Percentiles rank a stretch among this genome's conserved stretches.
phyloP scores from a whole-genome alignment of 2,113 vertebrate genomes.

The Alethe castanea region DNA sequence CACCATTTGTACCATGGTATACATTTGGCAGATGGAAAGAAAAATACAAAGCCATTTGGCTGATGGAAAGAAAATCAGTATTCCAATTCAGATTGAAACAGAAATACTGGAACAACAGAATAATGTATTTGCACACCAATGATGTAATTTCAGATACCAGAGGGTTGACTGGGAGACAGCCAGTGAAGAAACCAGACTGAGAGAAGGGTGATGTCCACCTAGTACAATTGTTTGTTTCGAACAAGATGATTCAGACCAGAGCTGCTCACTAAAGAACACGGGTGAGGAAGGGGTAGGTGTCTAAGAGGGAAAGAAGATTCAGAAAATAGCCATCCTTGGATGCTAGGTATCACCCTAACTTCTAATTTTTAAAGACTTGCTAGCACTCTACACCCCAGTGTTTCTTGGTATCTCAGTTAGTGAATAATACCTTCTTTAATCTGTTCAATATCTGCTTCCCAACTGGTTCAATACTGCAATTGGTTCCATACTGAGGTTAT shows the following conservation, averaged over 20 bases:
- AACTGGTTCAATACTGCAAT: background rate
- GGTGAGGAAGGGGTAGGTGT: background rate
- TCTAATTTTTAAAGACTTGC: background rate
- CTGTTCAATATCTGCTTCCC: background rate
- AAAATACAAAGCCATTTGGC: background rate
- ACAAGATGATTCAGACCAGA: background rate
- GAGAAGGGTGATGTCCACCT: background rate
- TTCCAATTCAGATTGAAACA: background rate
- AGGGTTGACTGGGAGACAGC: background rate
- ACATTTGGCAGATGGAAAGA: background rate
- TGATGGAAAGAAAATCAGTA: background rate
- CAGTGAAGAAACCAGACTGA: background rate
- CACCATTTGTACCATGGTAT: background rate
- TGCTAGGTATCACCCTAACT: background rate
- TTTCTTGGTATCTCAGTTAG: background rate
- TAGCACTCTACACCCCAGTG: background rate
- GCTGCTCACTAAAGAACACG: background rate
- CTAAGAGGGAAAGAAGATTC: background rate
- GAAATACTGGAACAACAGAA: background rate
- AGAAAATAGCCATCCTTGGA: background rate
- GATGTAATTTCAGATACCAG: background rate
- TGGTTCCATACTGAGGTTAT: background rate
- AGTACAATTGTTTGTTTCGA: background rate
- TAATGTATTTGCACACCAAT: background rate
- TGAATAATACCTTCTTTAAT: background rate